These are phyloP conservation scores for Imbricaverruca yamaguchii DNA, from an alignment of 2,888 invertebrate species.

Conservation along the genomic window DNA sequence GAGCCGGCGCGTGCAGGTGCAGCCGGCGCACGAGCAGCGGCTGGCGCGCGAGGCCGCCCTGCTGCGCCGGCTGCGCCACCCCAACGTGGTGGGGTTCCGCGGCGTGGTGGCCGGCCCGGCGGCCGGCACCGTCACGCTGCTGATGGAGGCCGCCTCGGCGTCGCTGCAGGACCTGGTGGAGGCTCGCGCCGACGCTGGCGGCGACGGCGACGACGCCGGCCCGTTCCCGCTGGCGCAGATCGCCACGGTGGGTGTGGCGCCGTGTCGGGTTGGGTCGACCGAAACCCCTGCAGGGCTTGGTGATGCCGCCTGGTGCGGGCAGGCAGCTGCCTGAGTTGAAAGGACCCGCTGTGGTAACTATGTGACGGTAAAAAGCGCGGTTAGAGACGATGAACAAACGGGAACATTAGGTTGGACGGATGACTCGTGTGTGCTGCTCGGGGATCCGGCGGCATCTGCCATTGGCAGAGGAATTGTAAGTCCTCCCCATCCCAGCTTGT, in stretches of 20 bases:
- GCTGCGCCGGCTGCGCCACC: slow-evolving; percentile 60
- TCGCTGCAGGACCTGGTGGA: slow-evolving; percentile 70
- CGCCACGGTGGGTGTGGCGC: slow-evolving; percentile 24
- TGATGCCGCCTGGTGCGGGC: too few species aligned
- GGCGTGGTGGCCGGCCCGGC: neutral
- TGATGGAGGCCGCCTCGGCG: slow-evolving; percentile 67
- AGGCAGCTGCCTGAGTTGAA: too few species aligned
- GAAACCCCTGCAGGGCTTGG: too few species aligned
- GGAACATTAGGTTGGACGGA: too few species aligned
- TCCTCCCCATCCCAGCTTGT: too few species aligned
- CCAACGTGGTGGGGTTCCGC: slow-evolving; percentile 72
- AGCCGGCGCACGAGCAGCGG: slow-evolving; percentile 48
- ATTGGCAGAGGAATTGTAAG: too few species aligned
- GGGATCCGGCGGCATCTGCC: too few species aligned
- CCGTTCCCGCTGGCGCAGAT: slow-evolving; percentile 50
- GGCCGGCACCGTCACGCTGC: slow-evolving; percentile 50
- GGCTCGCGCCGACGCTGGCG: slow-evolving; percentile 41
- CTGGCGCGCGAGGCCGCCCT: slow-evolving; percentile 63
- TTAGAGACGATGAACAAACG: too few species aligned
- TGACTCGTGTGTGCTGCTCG: too few species aligned
- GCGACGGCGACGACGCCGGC: slow-evolving; percentile 48
- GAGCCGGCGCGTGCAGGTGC: slow-evolving; percentile 28
- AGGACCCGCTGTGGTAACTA: too few species aligned
- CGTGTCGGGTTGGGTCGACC: too few species aligned
- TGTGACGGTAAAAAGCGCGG: too few species aligned